A percentile compares a stretch with the other conserved stretches of the same genome.
Evolutionary conservation across 2,888 invertebrate genomes (phyloP).

Genomic region (Sepiola atlantica): DNA sequence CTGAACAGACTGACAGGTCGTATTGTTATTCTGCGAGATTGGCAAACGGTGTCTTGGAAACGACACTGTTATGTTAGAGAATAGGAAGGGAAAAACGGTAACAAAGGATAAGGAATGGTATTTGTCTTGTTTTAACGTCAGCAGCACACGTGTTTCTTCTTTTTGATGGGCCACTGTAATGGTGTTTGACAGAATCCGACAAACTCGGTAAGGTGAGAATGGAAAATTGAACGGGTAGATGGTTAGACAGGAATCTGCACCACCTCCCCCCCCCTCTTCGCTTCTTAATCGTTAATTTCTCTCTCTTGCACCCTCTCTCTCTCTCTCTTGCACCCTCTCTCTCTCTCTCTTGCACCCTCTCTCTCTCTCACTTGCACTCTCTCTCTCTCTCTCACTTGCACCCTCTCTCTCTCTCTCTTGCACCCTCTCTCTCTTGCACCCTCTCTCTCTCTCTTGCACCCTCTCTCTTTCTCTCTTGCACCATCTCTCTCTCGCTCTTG

Average conservation of each 20-base stretch:
- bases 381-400: too few species aligned
- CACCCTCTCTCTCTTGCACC: too few species aligned
- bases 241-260: too few species aligned
- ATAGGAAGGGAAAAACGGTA: background rate
- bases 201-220: background rate
- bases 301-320: background rate
- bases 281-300: background rate
- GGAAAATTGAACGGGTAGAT: background rate
- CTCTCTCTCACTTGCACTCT: too few species aligned
- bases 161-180: background rate
- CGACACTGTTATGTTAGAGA: background rate
- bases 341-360: too few species aligned
- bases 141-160: background rate
- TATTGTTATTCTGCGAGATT: too few species aligned
- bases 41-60: too few species aligned
- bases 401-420: too few species aligned
- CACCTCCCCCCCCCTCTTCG: background rate
- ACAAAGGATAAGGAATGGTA: background rate
- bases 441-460: too few species aligned
- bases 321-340: too few species aligned
- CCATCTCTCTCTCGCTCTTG: background rate
- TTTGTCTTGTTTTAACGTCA: background rate
- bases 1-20: too few species aligned
- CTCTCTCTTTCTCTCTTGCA: too few species aligned
- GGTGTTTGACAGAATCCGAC: background rate